Evolutionary conservation across 2,113 vertebrate genomes (phyloP).

Genomic region (Eupsittula cactorum): DNA sequence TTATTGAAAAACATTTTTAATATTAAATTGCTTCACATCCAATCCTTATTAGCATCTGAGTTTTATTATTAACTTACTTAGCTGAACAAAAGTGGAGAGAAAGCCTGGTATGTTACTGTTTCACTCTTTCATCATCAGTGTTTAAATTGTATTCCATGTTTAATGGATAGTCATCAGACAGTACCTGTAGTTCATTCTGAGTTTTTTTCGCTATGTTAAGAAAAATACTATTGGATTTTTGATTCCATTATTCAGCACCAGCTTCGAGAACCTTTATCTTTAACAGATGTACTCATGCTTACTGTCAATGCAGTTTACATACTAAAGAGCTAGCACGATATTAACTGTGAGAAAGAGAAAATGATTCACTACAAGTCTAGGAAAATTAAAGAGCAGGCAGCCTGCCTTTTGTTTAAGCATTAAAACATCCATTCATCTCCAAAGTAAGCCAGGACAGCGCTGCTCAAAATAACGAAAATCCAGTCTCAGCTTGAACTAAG

Average conservation of each 20-base stretch:
- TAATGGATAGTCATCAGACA: not conserved
- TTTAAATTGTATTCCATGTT: not conserved
- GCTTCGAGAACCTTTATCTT: not conserved
- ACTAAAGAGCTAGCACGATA: not conserved
- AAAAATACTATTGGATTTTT: not conserved
- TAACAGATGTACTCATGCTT: not conserved
- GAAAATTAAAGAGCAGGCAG: not conserved
- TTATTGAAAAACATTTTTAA: not conserved
- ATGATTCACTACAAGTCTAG: not conserved
- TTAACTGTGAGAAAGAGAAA: not conserved
- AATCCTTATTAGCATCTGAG: not conserved
- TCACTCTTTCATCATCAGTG: not conserved
- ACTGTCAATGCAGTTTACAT: not conserved
- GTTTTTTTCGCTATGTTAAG: not conserved
- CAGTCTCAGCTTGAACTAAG: not conserved
- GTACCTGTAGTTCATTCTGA: not conserved
- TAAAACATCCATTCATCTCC: not conserved
- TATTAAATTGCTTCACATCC: not conserved
- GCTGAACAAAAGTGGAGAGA: not conserved
- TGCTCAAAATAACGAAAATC: not conserved
- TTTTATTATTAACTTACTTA: not conserved
- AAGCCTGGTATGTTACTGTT: not conserved
- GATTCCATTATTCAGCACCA: not conserved
- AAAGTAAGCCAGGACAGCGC: not conserved
- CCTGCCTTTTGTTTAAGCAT: not conserved